Percentiles rank a stretch among this genome's conserved stretches.
Evolutionary conservation across 2,888 invertebrate species (phyloP).

Genomic region (Epinotia bilunana): DNA sequence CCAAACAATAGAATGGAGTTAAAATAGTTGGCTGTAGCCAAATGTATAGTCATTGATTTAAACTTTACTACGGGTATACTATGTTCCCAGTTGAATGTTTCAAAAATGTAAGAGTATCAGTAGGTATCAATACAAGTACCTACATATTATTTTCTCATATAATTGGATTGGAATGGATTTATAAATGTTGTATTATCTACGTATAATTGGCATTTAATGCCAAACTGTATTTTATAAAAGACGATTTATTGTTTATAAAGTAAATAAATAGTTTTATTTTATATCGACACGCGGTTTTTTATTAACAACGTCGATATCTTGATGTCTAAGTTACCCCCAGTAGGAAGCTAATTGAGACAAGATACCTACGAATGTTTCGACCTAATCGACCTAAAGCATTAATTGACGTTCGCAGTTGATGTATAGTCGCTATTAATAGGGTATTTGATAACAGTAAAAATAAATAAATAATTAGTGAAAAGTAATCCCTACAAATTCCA

Average conservation of each 20-base stretch:
- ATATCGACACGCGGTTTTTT: constrained; percentile 56
- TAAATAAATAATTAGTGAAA: no score
- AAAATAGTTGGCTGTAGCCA: no score
- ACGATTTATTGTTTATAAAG: constrained; percentile 63
- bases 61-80: no score
- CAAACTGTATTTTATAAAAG: constrained; percentile 63
- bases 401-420: no score
- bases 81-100: no score
- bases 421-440: no score
- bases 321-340: not conserved
- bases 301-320: constrained; percentile 32
- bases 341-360: not conserved
- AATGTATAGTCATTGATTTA: no score
- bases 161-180: constrained; percentile 14
- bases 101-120: not conserved
- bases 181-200: constrained; percentile 38
- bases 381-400: no score
- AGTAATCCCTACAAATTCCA: no score
- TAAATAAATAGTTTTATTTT: constrained; percentile 69
- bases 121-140: not conserved
- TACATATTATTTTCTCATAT: not conserved
- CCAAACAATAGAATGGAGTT: no score
- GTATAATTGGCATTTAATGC: constrained; percentile 62
- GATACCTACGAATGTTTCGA: no score
- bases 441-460: no score